Evolutionary conservation across 1,140 invertebrate species (phyloP).

Genomic region (Vanessa atalanta): DNA sequence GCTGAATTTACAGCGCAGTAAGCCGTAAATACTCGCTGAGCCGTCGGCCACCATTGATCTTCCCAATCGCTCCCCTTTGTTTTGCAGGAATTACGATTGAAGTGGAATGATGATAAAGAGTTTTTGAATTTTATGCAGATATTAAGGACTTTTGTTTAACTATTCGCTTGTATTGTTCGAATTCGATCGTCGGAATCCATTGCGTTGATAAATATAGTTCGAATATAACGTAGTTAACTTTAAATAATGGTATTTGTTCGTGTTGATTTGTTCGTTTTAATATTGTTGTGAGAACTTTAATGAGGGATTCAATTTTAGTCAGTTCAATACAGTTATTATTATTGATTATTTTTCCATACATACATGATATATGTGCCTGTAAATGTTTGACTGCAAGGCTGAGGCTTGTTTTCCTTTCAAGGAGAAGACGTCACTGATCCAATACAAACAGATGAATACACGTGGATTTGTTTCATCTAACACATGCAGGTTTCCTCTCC

Average conservation of each 20-base stretch:
- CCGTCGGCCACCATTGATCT: conserved; percentile 66
- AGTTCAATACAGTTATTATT: not conserved
- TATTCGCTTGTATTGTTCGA: conserved; percentile 30
- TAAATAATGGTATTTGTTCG: conserved; percentile 17
- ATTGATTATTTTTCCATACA: too few relatives aligned
- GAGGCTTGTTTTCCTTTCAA: too few relatives aligned
- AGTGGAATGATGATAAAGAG: conserved; percentile 52
- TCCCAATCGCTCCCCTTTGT: conserved; percentile 54
- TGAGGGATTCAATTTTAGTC: not conserved
- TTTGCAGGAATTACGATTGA: conserved; percentile 56
- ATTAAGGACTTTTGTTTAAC: conserved; percentile 38
- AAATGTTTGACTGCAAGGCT: too few relatives aligned
- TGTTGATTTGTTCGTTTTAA: not conserved
- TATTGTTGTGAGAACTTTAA: not conserved
- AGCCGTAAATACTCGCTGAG: conserved; percentile 61
- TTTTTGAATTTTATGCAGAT: conserved; percentile 42
- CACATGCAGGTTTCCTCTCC: too few relatives aligned
- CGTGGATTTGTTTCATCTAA: too few relatives aligned
- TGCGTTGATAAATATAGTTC: conserved; percentile 6
- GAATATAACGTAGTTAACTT: conserved; percentile 2
- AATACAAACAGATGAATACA: too few relatives aligned
- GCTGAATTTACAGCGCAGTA: conserved; percentile 68
- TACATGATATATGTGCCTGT: too few relatives aligned
- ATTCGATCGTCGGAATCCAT: conserved; percentile 3
- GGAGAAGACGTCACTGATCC: too few relatives aligned